Evolutionary conservation across 2,113 vertebrate species (phyloP).

Genomic region (Ursus arctos): DNA sequence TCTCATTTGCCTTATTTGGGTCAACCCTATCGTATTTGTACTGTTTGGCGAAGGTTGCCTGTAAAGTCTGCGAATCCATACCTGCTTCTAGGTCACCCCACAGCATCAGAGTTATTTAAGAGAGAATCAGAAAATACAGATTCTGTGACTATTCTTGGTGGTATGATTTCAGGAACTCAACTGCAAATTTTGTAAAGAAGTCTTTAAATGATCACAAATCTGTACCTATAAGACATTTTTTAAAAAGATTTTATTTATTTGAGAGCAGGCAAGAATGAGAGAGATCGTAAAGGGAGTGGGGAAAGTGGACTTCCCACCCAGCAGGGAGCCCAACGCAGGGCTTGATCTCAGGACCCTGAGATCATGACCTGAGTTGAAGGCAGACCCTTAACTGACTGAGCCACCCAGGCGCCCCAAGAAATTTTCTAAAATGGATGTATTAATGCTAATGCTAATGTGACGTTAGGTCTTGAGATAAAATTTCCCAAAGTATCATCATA

Average conservation of each 20-base stretch:
- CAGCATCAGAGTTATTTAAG: background rate
- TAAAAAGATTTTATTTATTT: background rate
- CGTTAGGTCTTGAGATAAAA: background rate
- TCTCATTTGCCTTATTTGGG: background rate
- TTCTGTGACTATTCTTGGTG: background rate
- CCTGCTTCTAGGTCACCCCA: background rate
- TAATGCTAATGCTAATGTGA: background rate
- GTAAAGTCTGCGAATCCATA: background rate
- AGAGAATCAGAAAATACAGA: background rate
- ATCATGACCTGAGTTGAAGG: background rate
- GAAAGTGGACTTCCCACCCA: background rate
- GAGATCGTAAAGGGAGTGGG: background rate
- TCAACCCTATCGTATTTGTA: background rate
- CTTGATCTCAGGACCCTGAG: too few relatives aligned
- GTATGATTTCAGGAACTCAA: background rate
- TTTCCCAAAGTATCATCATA: background rate
- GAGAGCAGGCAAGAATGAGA: background rate
- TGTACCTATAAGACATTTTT: background rate
- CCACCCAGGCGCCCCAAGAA: background rate
- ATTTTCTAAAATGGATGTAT: background rate
- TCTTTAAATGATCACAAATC: background rate
- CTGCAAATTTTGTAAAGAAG: background rate
- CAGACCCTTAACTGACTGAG: background rate
- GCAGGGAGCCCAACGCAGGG: background rate
- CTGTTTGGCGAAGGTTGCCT: background rate